Evolutionary conservation across 2,797 vertebrate genomes (phyloP), one percentile per base, ranked within the genome.

Genomic region (Myotis pilosus): DNA sequence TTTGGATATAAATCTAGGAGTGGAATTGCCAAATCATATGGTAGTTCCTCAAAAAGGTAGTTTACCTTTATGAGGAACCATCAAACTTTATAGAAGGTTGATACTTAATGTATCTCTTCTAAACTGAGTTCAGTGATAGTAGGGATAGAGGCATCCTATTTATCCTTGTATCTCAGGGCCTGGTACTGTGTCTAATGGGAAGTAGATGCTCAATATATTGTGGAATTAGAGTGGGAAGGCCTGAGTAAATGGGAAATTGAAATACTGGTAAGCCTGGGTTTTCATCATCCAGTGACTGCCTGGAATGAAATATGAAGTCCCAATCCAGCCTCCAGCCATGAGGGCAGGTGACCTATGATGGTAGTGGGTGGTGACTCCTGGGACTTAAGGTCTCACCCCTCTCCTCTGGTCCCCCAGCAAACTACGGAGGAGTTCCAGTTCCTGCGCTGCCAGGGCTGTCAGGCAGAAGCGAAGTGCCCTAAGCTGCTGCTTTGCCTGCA

Each of bases 401-500:
- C 28, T 28, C 93, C 15, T 92, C 49, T 91, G 83, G 33, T 88
- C 49, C 84, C 89, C 33, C 87, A 96, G 96, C 92, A 84, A 86
- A 30, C 79, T 33, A 15, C 51, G 4, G 92, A 96, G 36, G 97
- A 98, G 8, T 98, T 98, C 79, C 94, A 93, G 89, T 98, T 98
- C 82, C 33, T 98, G 53, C 57, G 38, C 0, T 98, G 98, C 0
- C 95, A 97, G n/a, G 11, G 68, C 53, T 98, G 98, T 96, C 68
- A 0, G 44, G 38, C 12, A 3, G 97, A 97, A 78, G 94, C 97
- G 0, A 92, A 94, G 57, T 96, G 86, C 17, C 98, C 98, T 64
- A 98, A 98, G 80, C 97, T 98, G 55, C 97, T 98, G 22, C 68
- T 93, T 74, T 98, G 98, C 66, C 94, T 98, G 51, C 98, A 98